Conservation (phyloP, 2,113 vertebrate species). For the Cnemophilus loriae region DNA sequence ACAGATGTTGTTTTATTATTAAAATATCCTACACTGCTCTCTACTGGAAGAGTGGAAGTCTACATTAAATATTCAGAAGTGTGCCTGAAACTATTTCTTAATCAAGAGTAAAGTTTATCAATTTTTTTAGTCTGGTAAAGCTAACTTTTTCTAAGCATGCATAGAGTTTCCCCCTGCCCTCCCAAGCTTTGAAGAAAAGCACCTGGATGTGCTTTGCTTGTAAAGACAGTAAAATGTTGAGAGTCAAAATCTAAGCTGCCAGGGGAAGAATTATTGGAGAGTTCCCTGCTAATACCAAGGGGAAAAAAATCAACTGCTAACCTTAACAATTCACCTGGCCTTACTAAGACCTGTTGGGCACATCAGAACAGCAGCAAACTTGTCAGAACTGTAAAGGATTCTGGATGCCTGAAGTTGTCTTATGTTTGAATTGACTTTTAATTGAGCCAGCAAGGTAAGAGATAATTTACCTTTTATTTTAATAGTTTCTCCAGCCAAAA, state of each 20-base stretch:
- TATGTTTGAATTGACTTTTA: background rate
- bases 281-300: background rate
- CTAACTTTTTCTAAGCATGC: background rate
- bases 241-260: background rate
- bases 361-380: background rate
- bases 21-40: conserved; percentile 69
- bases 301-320: background rate
- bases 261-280: background rate
- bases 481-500: background rate
- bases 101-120: background rate
- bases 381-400: background rate
- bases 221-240: background rate
- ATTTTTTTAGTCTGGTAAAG: background rate
- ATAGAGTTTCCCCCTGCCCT: background rate
- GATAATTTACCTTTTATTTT: background rate
- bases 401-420: background rate
- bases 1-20: background rate
- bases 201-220: background rate
- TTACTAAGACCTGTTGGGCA: background rate
- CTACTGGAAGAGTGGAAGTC: conserved; percentile 65
- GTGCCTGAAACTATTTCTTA: background rate
- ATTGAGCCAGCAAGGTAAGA: background rate
- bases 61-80: background rate
- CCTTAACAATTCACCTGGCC: background rate
- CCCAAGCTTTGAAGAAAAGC: background rate